A percentile compares a stretch with the other conserved stretches of the same genome.
These are phyloP conservation scores for Pantelozetes paolii DNA, from an alignment of 2,888 invertebrate genomes.

Conservation along the genomic window DNA sequence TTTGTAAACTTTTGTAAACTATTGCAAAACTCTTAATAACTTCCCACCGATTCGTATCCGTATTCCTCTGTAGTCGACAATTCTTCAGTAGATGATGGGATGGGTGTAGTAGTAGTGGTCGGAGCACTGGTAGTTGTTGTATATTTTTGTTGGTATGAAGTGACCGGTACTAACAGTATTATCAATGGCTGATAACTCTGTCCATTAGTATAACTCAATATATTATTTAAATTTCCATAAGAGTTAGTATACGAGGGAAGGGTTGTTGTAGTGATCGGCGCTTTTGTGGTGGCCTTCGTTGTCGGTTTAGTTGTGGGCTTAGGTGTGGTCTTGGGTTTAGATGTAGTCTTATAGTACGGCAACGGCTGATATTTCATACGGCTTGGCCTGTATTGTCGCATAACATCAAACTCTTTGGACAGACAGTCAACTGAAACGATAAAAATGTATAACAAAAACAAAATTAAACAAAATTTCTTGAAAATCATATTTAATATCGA, in stretches of 20 bases:
- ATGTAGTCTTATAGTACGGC: not conserved
- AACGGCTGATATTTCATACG: conserved; percentile 16
- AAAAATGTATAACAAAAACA: not conserved
- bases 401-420: not conserved
- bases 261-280: not conserved
- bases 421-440: not conserved
- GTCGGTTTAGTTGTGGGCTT: not conserved
- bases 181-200: not conserved
- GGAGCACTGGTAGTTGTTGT: not conserved
- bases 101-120: not conserved
- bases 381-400: not conserved
- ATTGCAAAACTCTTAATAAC: not conserved
- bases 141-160: not conserved
- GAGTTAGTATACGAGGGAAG: not conserved
- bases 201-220: not conserved
- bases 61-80: conserved; percentile 19
- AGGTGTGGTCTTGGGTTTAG: not conserved
- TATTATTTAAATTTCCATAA: not conserved
- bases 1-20: too few relatives aligned
- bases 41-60: not conserved
- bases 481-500: not conserved
- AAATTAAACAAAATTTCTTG: not conserved
- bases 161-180: not conserved
- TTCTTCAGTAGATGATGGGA: not conserved
- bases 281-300: not conserved